phyloP scores from a whole-genome alignment of 1,140 invertebrate genomes.

The Galleria mellonella region DNA sequence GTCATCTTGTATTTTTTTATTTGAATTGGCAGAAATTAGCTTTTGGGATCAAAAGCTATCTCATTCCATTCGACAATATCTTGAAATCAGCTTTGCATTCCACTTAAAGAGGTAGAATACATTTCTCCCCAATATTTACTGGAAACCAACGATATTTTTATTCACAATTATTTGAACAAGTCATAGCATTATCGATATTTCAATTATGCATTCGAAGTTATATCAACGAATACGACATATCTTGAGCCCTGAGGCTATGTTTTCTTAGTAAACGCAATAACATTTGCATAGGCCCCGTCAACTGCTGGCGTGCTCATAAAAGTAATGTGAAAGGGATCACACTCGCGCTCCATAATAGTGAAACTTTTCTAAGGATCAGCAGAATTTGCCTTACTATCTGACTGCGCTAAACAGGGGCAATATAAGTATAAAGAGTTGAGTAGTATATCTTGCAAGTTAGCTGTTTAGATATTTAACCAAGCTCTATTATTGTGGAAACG shows the following conservation, averaged over 20 bases:
- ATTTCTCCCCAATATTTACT: no score
- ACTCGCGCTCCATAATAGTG: conserved; percentile 33
- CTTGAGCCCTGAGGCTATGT: conserved; percentile 13
- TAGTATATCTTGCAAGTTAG: no score
- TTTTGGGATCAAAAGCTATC: no score
- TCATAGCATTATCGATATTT: conserved; percentile 4
- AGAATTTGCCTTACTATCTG: conserved; percentile 25
- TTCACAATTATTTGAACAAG: background rate
- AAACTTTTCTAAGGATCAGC: conserved; percentile 34
- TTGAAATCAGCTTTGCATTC: no score
- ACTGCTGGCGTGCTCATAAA: conserved; percentile 38
- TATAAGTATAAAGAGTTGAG: background rate
- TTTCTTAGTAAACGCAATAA: conserved; percentile 39
- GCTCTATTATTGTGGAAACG: no score
- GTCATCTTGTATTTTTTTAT: no score
- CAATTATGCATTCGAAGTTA: background rate
- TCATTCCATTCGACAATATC: no score
- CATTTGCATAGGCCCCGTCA: conserved; percentile 48
- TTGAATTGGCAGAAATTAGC: no score
- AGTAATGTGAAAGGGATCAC: conserved; percentile 45
- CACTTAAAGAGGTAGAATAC: no score
- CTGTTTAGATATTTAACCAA: no score
- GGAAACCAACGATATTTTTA: no score
- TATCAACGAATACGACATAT: background rate
- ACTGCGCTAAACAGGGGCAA: conserved; percentile 22